phyloP scores from a whole-genome alignment of 2,797 vertebrate species.

The Ptychobarbus kaznakovi region DNA sequence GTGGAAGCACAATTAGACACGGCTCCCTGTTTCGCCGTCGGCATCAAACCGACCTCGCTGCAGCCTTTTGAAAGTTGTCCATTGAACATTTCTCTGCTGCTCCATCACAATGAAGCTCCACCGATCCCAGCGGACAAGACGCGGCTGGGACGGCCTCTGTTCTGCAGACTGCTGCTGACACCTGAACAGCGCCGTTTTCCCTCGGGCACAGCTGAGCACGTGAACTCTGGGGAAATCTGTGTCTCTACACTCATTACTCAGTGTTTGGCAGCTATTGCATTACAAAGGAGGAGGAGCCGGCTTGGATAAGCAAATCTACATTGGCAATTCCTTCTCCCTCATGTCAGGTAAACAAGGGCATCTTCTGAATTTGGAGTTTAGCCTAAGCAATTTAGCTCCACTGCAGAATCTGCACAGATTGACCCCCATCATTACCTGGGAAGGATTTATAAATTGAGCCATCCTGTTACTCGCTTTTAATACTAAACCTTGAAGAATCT shows the following conservation, averaged over 20 bases:
- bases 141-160: conserved; percentile 18
- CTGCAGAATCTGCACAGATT: conserved; percentile 28
- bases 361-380: conserved; percentile 42
- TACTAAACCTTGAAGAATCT: conserved; percentile 73
- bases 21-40: conserved; percentile 49
- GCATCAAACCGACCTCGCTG: conserved; percentile 48
- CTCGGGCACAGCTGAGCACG: background rate
- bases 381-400: conserved; percentile 35
- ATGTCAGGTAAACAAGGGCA: conserved; percentile 55
- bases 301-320: conserved; percentile 63
- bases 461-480: conserved; percentile 71
- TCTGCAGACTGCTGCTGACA: conserved; percentile 38
- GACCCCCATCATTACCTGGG: conserved; percentile 62
- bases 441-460: conserved; percentile 74
- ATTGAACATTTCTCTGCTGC: conserved; percentile 37
- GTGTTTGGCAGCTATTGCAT: conserved; percentile 70
- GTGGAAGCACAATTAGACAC: conserved; percentile 64
- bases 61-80: conserved; percentile 46
- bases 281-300: conserved; percentile 56
- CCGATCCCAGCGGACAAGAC: conserved; percentile 34
- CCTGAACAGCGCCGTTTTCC: conserved; percentile 33
- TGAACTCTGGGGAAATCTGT: conserved; percentile 65
- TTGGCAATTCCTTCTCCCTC: conserved; percentile 71
- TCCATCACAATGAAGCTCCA: conserved; percentile 26
- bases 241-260: conserved; percentile 66